Evolutionary conservation across 2,113 vertebrate species (phyloP).

Genomic region (Gadus chalcogrammus): DNA sequence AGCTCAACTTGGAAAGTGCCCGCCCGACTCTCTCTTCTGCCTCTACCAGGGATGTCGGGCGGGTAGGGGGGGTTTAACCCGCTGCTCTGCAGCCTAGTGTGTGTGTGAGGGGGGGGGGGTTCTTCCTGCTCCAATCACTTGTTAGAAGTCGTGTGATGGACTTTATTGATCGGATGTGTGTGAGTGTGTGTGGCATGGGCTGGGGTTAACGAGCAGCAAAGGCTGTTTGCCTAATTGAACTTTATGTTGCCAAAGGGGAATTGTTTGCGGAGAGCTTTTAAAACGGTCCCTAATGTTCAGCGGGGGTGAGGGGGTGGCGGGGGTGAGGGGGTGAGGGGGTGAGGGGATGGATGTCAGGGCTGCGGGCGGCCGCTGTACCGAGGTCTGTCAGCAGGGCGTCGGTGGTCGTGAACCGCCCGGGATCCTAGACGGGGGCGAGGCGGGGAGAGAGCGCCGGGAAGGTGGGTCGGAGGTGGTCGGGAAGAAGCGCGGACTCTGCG

Average conservation of each 20-base stretch:
- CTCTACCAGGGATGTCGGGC: background rate
- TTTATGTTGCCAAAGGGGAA: slow-evolving; percentile 46
- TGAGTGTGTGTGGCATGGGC: slow-evolving; percentile 21
- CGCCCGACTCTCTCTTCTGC: background rate
- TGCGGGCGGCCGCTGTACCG: background rate
- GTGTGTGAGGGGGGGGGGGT: too few relatives aligned
- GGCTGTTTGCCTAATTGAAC: slow-evolving; percentile 53
- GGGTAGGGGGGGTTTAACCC: background rate
- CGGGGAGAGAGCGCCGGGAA: background rate
- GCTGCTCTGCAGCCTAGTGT: too few relatives aligned
- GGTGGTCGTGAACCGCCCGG: background rate
- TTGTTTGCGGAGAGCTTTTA: slow-evolving; percentile 44
- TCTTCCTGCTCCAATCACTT: too few relatives aligned
- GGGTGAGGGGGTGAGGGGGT: too few relatives aligned
- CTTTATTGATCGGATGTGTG: slow-evolving; percentile 41
- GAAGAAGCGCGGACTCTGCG: background rate
- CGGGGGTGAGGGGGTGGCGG: background rate
- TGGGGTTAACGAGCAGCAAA: slow-evolving; percentile 42
- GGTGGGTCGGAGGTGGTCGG: background rate
- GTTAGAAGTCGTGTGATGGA: slow-evolving; percentile 13
- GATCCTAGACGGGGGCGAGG: background rate
- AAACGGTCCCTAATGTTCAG: slow-evolving; percentile 49
- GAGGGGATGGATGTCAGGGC: too few relatives aligned
- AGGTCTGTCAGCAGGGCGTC: slow-evolving; percentile 5
- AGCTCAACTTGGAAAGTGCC: slow-evolving; percentile 46